Conservation (phyloP, 2,113 vertebrate species). For the Amia ocellicauda region DNA sequence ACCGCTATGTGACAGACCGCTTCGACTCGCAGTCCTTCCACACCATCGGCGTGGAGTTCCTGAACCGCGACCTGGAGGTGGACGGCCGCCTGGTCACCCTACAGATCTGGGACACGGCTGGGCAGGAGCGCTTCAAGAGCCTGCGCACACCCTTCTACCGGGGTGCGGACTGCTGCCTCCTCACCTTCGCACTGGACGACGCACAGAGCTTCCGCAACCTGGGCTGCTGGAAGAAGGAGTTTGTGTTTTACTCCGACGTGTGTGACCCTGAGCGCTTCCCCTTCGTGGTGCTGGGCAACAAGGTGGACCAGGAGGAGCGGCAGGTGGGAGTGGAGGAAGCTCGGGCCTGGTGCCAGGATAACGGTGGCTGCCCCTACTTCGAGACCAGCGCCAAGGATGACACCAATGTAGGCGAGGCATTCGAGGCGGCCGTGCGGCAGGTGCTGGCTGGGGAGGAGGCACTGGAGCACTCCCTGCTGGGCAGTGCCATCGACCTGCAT, state of each 20-base stretch:
- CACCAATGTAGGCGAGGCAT: conserved; percentile 90
- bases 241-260: conserved; percentile 89
- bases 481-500: conserved; percentile 85
- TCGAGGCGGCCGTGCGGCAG: conserved; percentile 89
- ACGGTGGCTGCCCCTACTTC: conserved; percentile 87
- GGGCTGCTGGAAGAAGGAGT: conserved; percentile 92
- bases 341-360: conserved; percentile 86
- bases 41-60: conserved; percentile 95
- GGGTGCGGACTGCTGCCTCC: conserved; percentile 93
- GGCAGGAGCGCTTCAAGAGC: conserved; percentile 95
- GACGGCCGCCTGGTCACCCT: conserved; percentile 91
- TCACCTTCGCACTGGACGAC: conserved; percentile 94
- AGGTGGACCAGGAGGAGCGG: conserved; percentile 84
- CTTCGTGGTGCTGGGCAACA: conserved; percentile 94
- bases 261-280: conserved; percentile 88
- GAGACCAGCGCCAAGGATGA: conserved; percentile 97
- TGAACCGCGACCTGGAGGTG: conserved; percentile 93
- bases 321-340: conserved; percentile 86
- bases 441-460: conserved; percentile 88
- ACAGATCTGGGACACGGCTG: conserved; percentile 97
- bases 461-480: conserved; percentile 83
- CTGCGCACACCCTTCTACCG: conserved; percentile 93
- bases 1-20: conserved; percentile 93
- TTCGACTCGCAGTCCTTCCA: conserved; percentile 97
- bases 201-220: conserved; percentile 95